Base-by-base conservation (phyloP, 2,888 invertebrate species). In the Agrotis exclamationis region DNA sequence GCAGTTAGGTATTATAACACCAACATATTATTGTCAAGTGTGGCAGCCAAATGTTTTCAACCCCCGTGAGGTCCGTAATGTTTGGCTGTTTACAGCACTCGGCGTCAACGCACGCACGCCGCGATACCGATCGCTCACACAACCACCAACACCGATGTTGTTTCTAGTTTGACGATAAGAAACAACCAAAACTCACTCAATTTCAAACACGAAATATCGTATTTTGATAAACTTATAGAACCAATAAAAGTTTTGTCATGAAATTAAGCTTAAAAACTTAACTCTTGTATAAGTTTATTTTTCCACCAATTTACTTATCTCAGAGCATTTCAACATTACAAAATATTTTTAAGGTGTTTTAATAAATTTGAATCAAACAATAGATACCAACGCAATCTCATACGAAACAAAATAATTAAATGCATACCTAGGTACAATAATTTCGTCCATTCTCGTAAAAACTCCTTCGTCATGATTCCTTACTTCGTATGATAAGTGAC, bases 31-130 rank as follows among this genome's bases (percentile, higher is more conserved):
- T 22, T 33, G 9, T 39, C 51, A 4, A 39, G 24, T 9, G 20
- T 39, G 7, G 6, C 22, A 47, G 33, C 14, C 58, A 72, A 70
- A 74, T 72, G 93, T 93, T 91, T 59, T 1, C 4, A 11, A 69
- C 84, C 47, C 62, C 91, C 88, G 63, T 47, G 68, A 79, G 70
- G 83, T 78, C 81, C 78, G 80, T 85, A 87, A 82, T 88, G 91
- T 93, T 94, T 92, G 93, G 88, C 90, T 94, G 93, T 94, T 94
- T 94, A 88, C 89, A 80, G 76, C 89, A 87, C 87, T 88, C 87
- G 80, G 81, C 82, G 80, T 79, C 77, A 81, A 83, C 86, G 86
- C 90, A 91, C 88, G 88, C 87, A 85, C 81, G 56, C 59, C 63
- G 51, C 80, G 90, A 92, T 92, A 90, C 83, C 74, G 81, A 92